These are phyloP conservation scores for Hylaea fasciaria DNA, from an alignment of 2,888 invertebrate species.

Conservation along the genomic window DNA sequence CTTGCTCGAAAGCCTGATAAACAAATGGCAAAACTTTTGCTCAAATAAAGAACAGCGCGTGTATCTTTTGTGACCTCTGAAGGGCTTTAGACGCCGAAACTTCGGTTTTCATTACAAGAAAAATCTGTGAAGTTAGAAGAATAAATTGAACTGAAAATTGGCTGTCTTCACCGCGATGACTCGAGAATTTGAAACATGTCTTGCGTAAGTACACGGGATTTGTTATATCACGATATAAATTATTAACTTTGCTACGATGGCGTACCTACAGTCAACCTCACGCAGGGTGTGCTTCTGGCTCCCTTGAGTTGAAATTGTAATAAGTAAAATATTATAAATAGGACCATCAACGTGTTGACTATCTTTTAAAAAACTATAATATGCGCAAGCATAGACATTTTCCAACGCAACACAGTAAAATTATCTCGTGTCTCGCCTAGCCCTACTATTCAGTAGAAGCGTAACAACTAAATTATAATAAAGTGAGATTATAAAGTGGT, in stretches of 20 bases:
- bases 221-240: not conserved
- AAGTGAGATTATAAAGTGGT: too few species aligned
- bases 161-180: constrained; percentile 23
- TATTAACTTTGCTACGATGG: not conserved
- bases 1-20: constrained; percentile 51
- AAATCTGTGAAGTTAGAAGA: constrained; percentile 21
- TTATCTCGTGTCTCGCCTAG: too few species aligned
- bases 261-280: too few species aligned
- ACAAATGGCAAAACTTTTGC: constrained; percentile 55
- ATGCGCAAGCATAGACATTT: too few species aligned
- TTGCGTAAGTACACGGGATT: not conserved
- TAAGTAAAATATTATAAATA: too few species aligned
- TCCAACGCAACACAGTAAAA: too few species aligned
- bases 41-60: constrained; percentile 52
- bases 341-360: too few species aligned
- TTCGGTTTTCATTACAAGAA: constrained; percentile 31
- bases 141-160: constrained; percentile 37
- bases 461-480: too few species aligned
- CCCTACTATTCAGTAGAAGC: too few species aligned
- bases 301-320: too few species aligned
- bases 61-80: constrained; percentile 44
- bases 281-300: too few species aligned
- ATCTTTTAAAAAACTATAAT: too few species aligned
- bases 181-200: constrained; percentile 4
- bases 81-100: constrained; percentile 31